A percentile compares a stretch with the other conserved stretches of the same genome.
These are phyloP conservation scores for Myiopsitta monachus DNA, from an alignment of 2,113 vertebrate genomes.

Conservation along the genomic window DNA sequence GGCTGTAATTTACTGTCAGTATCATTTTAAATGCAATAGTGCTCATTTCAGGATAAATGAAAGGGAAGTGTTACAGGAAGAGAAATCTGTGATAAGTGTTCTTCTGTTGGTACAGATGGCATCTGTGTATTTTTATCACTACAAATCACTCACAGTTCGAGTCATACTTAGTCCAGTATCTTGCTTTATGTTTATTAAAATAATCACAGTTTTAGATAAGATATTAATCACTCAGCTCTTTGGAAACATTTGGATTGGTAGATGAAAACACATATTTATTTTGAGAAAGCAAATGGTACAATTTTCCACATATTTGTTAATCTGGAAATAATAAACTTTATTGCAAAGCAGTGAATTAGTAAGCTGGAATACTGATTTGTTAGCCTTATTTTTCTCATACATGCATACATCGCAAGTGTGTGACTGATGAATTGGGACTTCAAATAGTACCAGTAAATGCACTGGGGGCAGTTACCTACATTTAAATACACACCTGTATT, in stretches of 20 bases:
- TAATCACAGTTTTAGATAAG: slow-evolving; percentile 23
- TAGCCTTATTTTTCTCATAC: neutral
- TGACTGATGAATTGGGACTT: neutral
- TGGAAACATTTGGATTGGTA: slow-evolving; percentile 45
- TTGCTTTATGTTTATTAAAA: slow-evolving; percentile 60
- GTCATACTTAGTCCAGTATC: slow-evolving; percentile 46
- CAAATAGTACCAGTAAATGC: neutral
- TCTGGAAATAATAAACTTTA: neutral
- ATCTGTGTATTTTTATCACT: slow-evolving; percentile 71
- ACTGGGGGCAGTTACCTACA: neutral
- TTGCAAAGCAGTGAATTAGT: neutral
- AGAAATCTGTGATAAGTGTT: slow-evolving; percentile 40
- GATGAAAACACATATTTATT: slow-evolving; percentile 57
- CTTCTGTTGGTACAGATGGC: slow-evolving; percentile 68
- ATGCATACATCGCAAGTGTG: neutral
- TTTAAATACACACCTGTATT: neutral
- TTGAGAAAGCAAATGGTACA: slow-evolving; percentile 51
- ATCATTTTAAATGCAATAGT: neutral
- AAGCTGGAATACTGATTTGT: neutral
- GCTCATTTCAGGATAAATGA: slow-evolving; percentile 17
- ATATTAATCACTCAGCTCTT: slow-evolving; percentile 39
- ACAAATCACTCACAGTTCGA: slow-evolving; percentile 59
- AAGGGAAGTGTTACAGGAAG: slow-evolving; percentile 36
- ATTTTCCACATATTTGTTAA: slow-evolving; percentile 16
- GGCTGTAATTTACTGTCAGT: slow-evolving; percentile 30